These are phyloP conservation scores for Mormyrops attenuatus DNA, from an alignment of 2,797 vertebrate genomes.

Conservation along the genomic window DNA sequence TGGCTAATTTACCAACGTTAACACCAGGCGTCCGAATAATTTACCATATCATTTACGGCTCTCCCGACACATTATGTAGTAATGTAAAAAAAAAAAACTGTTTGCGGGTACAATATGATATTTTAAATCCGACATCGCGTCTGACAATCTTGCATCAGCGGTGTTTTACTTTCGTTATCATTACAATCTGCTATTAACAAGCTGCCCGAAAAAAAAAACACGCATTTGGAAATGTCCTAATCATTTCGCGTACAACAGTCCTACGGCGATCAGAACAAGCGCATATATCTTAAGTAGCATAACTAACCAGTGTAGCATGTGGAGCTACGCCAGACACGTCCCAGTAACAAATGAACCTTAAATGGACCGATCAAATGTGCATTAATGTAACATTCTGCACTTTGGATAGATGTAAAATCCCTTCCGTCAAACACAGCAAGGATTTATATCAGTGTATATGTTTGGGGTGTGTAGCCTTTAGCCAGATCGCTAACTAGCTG, in stretches of 20 bases:
- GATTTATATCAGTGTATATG: background rate
- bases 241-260: background rate
- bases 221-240: background rate
- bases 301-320: background rate
- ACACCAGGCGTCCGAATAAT: background rate
- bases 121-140: background rate
- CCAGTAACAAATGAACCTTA: conserved; percentile 5
- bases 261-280: background rate
- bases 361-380: background rate
- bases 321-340: background rate
- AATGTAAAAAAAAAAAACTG: background rate
- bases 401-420: background rate
- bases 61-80: background rate
- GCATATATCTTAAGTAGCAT: background rate
- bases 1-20: background rate
- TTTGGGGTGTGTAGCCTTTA: conserved; percentile 38
- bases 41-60: background rate
- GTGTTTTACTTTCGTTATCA: background rate
- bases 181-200: background rate
- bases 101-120: background rate
- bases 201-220: background rate
- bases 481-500: conserved; percentile 59
- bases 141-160: background rate
- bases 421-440: background rate
- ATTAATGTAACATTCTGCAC: background rate